Evolutionary conservation across 2,113 vertebrate genomes (phyloP).

Genomic region (Dunckerocampus dactyliophorus): DNA sequence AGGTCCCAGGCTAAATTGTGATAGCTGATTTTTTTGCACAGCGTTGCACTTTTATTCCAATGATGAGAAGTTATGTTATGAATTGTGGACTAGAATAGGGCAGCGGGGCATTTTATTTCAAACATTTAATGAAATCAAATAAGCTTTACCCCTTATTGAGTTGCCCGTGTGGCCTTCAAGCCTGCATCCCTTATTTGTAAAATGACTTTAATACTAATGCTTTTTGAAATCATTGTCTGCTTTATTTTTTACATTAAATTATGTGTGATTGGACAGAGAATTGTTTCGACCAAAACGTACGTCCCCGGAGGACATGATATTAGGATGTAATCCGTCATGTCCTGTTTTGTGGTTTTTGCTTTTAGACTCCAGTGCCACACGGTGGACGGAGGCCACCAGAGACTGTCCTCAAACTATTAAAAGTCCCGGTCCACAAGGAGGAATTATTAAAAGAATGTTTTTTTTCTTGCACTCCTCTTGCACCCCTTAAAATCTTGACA

Average conservation of each 20-base stretch:
- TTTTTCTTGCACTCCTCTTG: too few species aligned
- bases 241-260: conserved; percentile 39
- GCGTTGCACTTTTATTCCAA: conserved; percentile 86
- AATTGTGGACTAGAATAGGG: conserved; percentile 24
- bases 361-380: conserved; percentile 73
- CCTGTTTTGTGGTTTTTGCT: conserved; percentile 63
- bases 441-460: conserved; percentile 29
- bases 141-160: conserved; percentile 58
- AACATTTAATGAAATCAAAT: conserved; percentile 23
- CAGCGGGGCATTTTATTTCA: conserved; percentile 32
- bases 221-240: conserved; percentile 40
- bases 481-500: too few species aligned
- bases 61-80: conserved; percentile 63
- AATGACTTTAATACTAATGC: conserved; percentile 49
- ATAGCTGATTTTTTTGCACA: conserved; percentile 92
- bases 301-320: conserved; percentile 50
- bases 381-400: conserved; percentile 71
- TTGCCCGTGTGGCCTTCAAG: conserved; percentile 64
- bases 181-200: conserved; percentile 69
- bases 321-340: conserved; percentile 70
- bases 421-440: conserved; percentile 46
- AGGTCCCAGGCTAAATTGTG: conserved; percentile 92
- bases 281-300: conserved; percentile 65
- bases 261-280: conserved; percentile 47
- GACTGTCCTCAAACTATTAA: conserved; percentile 68